Evolutionary conservation across 1,140 invertebrate species (phyloP), one percentile per base, ranked within the genome.

Genomic region (Lepidurus arcticus): DNA sequence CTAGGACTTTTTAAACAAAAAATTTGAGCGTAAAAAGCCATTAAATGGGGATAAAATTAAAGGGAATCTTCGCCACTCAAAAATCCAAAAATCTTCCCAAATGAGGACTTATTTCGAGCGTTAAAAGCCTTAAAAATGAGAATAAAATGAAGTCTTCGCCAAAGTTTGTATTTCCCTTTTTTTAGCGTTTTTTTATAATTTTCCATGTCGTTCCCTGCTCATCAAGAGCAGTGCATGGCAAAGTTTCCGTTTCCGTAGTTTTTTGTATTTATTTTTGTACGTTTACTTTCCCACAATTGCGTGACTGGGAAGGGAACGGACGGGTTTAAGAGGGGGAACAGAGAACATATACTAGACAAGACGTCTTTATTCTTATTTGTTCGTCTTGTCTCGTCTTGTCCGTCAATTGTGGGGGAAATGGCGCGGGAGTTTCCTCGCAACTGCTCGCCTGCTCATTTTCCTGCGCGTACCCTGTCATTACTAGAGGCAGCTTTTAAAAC

Each of bases 321-420:
- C 13, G 53, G n/a, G 53, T 65, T 65, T 34, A 34, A 34, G 34
- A 34, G 53, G 21, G 47, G 21, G 16, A 65, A 65, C 16, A 21
- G n/a, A 13, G 53, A 65, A 65, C 53, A 65, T 65, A 65, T 21
- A 65, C 53, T 21, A 16, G 53, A 65, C 53, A 65, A 65, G 53
- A 65, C 53, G 53, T 65, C 53, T 65, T 21, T 65, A 65, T 65
- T 65, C 53, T 65, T 65, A 65, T 65, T 65, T 65, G 53, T 65
- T 65, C 53, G 53, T 65, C 53, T 13, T 16, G 53, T 65, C 47
- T 53, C 21, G 47, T n/a, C 53, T 65, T 65, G 53, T 65, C 21
- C 53, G 53, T 65, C 53, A 16, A 21, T 65, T 65, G 13, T 11
- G 53, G 53, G 53, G 53, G 53, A 9, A 9, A 65, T 65, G 53